phyloP scores from a whole-genome alignment of 2,113 vertebrate species.

The Xenotilapia longispinis region DNA sequence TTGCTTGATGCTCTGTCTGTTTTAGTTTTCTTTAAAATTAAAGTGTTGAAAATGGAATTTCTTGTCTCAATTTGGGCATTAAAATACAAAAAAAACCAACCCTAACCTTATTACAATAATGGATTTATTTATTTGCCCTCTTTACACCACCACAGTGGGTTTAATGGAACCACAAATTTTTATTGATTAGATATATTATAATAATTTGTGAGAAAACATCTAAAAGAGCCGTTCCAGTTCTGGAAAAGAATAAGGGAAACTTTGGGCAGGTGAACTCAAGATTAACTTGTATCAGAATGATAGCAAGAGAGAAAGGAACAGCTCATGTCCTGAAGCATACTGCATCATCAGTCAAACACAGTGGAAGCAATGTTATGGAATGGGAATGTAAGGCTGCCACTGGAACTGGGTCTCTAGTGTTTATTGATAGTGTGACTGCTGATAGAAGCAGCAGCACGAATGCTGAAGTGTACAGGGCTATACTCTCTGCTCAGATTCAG shows the following conservation, averaged over 20 bases:
- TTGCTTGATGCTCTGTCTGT: neutral
- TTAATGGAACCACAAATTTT: neutral
- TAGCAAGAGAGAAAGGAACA: neutral
- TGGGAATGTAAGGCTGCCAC: neutral
- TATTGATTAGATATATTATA: neutral
- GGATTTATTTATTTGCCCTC: neutral
- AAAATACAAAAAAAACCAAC: accelerated
- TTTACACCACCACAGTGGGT: neutral
- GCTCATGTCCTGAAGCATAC: neutral
- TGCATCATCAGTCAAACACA: neutral
- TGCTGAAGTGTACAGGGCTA: neutral
- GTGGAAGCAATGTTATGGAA: neutral
- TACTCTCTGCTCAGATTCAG: neutral
- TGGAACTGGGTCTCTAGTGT: neutral
- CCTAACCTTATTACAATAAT: accelerated
- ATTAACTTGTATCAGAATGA: neutral
- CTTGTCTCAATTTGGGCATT: neutral
- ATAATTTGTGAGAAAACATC: neutral
- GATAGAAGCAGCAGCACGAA: neutral
- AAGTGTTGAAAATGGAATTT: accelerated
- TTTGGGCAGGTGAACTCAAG: neutral
- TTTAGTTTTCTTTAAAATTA: neutral
- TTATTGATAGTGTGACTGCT: neutral
- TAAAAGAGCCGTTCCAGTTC: neutral
- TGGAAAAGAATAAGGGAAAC: neutral